phyloP scores from a whole-genome alignment of 2,797 vertebrate genomes.

The Helicolenus hilgendorfi region DNA sequence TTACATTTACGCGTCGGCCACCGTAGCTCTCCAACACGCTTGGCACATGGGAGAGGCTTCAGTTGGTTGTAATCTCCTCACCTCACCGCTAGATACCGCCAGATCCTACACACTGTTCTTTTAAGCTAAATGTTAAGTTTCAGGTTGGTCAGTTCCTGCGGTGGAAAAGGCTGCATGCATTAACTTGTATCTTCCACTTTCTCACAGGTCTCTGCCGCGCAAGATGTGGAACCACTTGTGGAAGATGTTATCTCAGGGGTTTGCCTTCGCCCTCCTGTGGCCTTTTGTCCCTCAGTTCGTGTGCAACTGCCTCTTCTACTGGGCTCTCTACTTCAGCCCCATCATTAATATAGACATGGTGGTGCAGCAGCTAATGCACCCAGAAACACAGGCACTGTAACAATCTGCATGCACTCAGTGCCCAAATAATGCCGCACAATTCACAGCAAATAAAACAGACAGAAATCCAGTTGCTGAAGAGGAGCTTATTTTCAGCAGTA shows the following conservation, averaged over 20 bases:
- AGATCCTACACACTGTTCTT: too few relatives aligned
- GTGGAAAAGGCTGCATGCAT: background rate
- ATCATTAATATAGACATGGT: slow-evolving; percentile 96
- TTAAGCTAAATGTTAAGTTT: background rate
- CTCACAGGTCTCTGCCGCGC: slow-evolving; percentile 90
- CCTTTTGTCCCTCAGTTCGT: slow-evolving; percentile 96
- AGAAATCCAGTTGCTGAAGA: slow-evolving; percentile 25
- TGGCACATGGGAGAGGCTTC: too few relatives aligned
- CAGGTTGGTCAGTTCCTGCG: background rate
- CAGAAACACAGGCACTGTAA: slow-evolving; percentile 92
- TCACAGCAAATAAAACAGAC: slow-evolving; percentile 25
- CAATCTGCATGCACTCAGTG: slow-evolving; percentile 14
- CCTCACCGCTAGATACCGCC: too few relatives aligned
- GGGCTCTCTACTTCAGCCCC: slow-evolving; percentile 96
- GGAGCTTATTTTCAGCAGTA: slow-evolving; percentile 39
- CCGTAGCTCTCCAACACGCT: too few relatives aligned
- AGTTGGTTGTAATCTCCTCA: too few relatives aligned
- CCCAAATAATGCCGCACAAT: background rate
- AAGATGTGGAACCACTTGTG: slow-evolving; percentile 95
- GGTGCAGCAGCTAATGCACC: slow-evolving; percentile 93
- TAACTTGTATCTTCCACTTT: slow-evolving; percentile 9
- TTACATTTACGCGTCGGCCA: too few relatives aligned
- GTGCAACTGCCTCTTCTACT: slow-evolving; percentile 97
- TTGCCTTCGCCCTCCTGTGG: slow-evolving; percentile 95
- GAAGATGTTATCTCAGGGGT: slow-evolving; percentile 93